Evolutionary conservation across 2,888 invertebrate genomes (phyloP).

Genomic region (Drosophila tanythrix): DNA sequence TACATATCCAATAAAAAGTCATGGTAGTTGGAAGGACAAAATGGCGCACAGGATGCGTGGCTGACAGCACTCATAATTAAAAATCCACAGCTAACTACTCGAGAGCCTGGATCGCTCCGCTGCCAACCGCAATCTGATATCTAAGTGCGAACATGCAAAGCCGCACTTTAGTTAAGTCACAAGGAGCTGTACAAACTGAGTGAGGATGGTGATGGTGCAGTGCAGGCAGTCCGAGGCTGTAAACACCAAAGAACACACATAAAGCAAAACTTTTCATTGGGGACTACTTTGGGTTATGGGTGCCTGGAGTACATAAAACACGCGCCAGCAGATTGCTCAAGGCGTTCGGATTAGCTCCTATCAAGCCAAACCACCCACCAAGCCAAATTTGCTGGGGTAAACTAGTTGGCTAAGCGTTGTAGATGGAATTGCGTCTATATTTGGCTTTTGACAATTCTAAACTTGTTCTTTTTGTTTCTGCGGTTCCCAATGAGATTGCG

Average conservation of each 20-base stretch:
- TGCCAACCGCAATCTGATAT: conserved; percentile 39
- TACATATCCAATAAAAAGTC: conserved; percentile 78
- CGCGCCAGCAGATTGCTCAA: conserved; percentile 65
- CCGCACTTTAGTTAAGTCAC: neutral
- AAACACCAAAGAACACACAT: conserved; percentile 41
- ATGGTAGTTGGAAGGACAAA: conserved; percentile 40
- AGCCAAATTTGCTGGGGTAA: conserved; percentile 5
- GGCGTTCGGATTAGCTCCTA: conserved; percentile 35
- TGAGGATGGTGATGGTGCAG: conserved; percentile 1
- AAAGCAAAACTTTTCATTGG: conserved; percentile 69
- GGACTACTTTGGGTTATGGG: conserved; percentile 74
- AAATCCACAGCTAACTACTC: conserved; percentile 43
- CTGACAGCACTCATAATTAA: conserved; percentile 62
- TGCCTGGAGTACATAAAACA: conserved; percentile 75
- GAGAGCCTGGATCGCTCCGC: conserved; percentile 15
- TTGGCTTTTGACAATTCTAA: conserved; percentile 48
- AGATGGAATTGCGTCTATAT: conserved; percentile 37
- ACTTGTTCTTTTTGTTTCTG: conserved; percentile 28
- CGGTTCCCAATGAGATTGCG: conserved; percentile 14
- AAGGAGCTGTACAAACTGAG: conserved; percentile 6
- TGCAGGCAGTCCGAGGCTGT: conserved; percentile 22
- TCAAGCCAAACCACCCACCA: neutral
- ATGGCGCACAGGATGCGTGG: conserved; percentile 26
- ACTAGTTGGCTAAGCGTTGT: conserved; percentile 45
- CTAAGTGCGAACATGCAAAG: conserved; percentile 37